These are phyloP conservation scores for Catonia carolina DNA, from an alignment of 2,888 invertebrate species.

Conservation along the genomic window DNA sequence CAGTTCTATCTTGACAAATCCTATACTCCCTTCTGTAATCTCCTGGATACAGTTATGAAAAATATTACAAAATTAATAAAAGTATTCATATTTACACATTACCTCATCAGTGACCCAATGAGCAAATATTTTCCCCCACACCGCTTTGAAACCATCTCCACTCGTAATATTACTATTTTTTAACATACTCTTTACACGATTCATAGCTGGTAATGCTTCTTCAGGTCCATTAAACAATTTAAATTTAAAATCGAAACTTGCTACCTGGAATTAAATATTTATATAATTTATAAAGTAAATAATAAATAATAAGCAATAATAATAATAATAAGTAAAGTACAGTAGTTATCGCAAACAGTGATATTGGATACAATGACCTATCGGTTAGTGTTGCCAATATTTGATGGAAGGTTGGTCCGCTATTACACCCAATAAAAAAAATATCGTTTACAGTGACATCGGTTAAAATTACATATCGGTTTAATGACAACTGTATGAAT, in stretches of 20 bases:
- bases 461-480: too few relatives aligned
- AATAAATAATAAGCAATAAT: background rate
- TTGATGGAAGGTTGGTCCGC: too few relatives aligned
- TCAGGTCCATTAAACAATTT: constrained; percentile 48
- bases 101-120: constrained; percentile 74
- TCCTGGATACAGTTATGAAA: too few relatives aligned
- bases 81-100: too few relatives aligned
- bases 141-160: constrained; percentile 56
- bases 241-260: constrained; percentile 59
- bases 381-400: too few relatives aligned
- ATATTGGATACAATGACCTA: too few relatives aligned
- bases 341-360: background rate
- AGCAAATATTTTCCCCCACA: constrained; percentile 65
- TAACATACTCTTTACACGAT: constrained; percentile 52
- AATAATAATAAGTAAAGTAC: background rate
- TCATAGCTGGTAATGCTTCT: constrained; percentile 68
- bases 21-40: too few relatives aligned
- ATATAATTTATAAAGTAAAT: background rate
- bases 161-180: constrained; percentile 51
- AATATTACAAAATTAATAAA: too few relatives aligned
- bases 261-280: constrained; percentile 41
- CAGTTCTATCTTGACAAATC: too few relatives aligned
- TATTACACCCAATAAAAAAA: too few relatives aligned
- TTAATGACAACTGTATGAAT: too few relatives aligned
- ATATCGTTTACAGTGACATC: too few relatives aligned